Conservation (phyloP, 2,113 vertebrate genomes). For the Strix aluco region DNA sequence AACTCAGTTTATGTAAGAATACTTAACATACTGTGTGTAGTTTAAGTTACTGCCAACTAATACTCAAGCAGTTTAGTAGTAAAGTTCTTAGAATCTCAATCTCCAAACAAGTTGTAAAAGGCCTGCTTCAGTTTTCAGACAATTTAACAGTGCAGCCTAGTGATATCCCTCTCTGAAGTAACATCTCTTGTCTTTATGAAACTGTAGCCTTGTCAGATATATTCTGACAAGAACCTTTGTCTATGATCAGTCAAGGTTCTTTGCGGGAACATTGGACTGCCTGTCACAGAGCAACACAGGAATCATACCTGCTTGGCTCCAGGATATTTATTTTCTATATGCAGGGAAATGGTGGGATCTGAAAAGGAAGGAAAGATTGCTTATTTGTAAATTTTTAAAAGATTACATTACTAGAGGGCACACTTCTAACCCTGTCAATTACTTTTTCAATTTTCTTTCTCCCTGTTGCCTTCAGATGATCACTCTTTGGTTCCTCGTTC, state of each 20-base stretch:
- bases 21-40: constrained; percentile 58
- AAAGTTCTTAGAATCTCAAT: constrained; percentile 72
- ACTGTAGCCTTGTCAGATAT: not conserved
- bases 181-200: not conserved
- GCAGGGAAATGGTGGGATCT: not conserved
- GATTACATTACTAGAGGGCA: not conserved
- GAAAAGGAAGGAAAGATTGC: not conserved
- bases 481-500: not conserved
- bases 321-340: not conserved
- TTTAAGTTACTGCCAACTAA: constrained; percentile 69
- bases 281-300: not conserved
- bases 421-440: not conserved
- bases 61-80: constrained; percentile 64
- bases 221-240: not conserved
- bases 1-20: constrained; percentile 71
- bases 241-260: not conserved
- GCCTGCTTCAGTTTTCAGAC: constrained; percentile 47
- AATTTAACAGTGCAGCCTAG: not conserved
- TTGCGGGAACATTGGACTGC: not conserved
- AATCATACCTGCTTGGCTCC: not conserved
- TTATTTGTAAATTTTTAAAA: not conserved
- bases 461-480: not conserved
- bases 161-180: not conserved
- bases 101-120: constrained; percentile 54
- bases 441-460: not conserved